Conservation (phyloP, 1,140 invertebrate genomes). For the Rhagoletis pomonella region DNA sequence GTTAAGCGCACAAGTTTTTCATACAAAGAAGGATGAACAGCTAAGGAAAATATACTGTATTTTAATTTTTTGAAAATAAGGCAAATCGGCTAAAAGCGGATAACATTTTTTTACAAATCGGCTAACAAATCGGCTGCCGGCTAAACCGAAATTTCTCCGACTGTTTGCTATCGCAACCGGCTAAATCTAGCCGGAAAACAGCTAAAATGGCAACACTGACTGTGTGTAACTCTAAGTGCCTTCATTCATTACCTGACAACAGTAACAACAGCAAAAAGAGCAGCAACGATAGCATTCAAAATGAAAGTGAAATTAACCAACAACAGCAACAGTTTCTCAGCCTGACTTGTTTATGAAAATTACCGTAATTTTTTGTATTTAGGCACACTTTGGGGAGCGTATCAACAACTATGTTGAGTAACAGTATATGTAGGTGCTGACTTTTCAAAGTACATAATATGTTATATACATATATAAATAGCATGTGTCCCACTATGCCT, state of each 20-base stretch:
- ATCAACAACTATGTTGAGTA: neutral
- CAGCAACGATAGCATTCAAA: neutral
- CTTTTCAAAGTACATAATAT: conserved; percentile 38
- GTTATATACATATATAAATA: neutral
- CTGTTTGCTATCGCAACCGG: too few species aligned
- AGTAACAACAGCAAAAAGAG: neutral
- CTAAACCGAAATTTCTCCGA: too few species aligned
- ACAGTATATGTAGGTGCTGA: conserved; percentile 9
- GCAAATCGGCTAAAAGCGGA: too few species aligned
- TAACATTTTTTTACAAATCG: too few species aligned
- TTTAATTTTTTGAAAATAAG: too few species aligned
- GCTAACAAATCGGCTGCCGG: too few species aligned
- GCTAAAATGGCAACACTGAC: too few species aligned
- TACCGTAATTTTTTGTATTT: conserved; percentile 51
- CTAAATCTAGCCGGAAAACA: too few species aligned
- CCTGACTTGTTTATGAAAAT: conserved; percentile 48
- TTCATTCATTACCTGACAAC: conserved; percentile 39
- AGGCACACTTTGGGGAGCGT: conserved; percentile 45
- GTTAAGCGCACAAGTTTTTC: too few species aligned
- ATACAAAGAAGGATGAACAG: too few species aligned
- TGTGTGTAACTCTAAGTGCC: conserved; percentile 26
- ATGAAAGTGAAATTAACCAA: conserved; percentile 48
- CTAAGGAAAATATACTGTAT: too few species aligned
- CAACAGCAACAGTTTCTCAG: conserved; percentile 35
- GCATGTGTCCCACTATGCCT: neutral